These are phyloP conservation scores for Tetrapedia diversipes DNA, from an alignment of 2,888 invertebrate genomes.

Conservation along the genomic window DNA sequence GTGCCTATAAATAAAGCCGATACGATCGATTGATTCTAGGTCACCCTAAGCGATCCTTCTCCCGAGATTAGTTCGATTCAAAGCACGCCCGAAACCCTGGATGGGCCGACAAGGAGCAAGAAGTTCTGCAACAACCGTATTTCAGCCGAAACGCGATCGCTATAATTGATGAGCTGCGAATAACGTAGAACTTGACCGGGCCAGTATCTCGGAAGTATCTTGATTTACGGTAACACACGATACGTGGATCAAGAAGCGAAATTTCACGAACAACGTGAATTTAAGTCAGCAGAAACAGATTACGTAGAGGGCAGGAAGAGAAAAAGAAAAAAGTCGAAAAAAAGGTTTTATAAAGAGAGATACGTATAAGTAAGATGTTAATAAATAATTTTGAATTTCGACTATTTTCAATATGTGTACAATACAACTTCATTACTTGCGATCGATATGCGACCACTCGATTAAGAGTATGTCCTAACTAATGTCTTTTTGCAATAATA, in stretches of 20 bases:
- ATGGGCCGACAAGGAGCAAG: slow-evolving; percentile 23
- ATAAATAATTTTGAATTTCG: no score
- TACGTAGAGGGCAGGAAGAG: no score
- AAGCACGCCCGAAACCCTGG: slow-evolving; percentile 42
- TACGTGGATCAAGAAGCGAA: slow-evolving; percentile 20
- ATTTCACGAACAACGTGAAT: no score
- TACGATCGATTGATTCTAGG: slow-evolving; percentile 56
- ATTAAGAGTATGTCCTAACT: no score
- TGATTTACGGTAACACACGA: slow-evolving; percentile 45
- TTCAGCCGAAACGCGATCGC: slow-evolving; percentile 27
- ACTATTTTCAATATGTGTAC: no score
- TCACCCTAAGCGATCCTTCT: slow-evolving; percentile 51
- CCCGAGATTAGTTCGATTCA: slow-evolving; percentile 52
- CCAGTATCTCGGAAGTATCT: slow-evolving; percentile 9
- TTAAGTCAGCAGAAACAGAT: no score
- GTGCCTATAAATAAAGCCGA: slow-evolving; percentile 48
- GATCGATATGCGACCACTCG: no score
- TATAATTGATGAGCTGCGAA: slow-evolving; percentile 52
- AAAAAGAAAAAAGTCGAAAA: no score
- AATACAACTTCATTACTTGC: no score
- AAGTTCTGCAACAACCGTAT: slow-evolving; percentile 41
- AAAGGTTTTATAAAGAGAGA: no score
- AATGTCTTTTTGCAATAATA: no score
- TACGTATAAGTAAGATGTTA: no score
- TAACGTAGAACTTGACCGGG: slow-evolving; percentile 16